Evolutionary conservation across 2,797 vertebrate species (phyloP).

Genomic region (Craterocephalus amniculus): DNA sequence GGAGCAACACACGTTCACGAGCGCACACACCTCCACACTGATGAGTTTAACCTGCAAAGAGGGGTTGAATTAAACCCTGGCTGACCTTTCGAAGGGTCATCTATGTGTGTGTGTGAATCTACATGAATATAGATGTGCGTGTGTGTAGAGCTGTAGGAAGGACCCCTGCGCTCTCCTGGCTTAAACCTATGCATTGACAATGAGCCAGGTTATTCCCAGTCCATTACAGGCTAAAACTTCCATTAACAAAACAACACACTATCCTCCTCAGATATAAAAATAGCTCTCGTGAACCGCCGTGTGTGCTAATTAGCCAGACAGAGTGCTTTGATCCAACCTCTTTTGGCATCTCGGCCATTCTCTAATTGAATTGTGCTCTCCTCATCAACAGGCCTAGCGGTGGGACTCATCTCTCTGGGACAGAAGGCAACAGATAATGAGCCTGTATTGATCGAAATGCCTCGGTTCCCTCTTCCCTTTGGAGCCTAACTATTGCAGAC

Average conservation of each 20-base stretch:
- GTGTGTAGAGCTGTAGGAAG: constrained; percentile 32
- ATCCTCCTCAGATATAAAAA: constrained; percentile 74
- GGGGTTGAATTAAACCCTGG: constrained; percentile 50
- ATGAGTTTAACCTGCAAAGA: constrained; percentile 58
- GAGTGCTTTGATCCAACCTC: constrained; percentile 78
- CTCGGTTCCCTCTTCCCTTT: constrained; percentile 56
- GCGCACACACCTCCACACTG: constrained; percentile 39
- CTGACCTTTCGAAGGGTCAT: constrained; percentile 57
- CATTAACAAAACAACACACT: constrained; percentile 73
- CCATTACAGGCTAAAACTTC: constrained; percentile 70
- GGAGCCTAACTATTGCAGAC: constrained; percentile 66
- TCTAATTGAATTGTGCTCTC: constrained; percentile 76
- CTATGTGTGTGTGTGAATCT: constrained; percentile 4
- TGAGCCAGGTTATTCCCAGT: constrained; percentile 71
- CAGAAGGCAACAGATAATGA: constrained; percentile 77
- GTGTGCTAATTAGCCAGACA: constrained; percentile 69
- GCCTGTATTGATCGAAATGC: constrained; percentile 75
- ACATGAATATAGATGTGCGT: constrained; percentile 48
- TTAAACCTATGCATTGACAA: constrained; percentile 68
- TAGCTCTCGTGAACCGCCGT: constrained; percentile 58
- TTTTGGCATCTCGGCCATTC: constrained; percentile 68
- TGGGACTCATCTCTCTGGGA: constrained; percentile 70
- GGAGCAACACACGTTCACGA: constrained; percentile 28
- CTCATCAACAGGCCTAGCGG: constrained; percentile 71
- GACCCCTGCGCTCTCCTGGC: constrained; percentile 31